Conservation (phyloP, 2,113 vertebrate genomes). For the Rattus rattus region DNA sequence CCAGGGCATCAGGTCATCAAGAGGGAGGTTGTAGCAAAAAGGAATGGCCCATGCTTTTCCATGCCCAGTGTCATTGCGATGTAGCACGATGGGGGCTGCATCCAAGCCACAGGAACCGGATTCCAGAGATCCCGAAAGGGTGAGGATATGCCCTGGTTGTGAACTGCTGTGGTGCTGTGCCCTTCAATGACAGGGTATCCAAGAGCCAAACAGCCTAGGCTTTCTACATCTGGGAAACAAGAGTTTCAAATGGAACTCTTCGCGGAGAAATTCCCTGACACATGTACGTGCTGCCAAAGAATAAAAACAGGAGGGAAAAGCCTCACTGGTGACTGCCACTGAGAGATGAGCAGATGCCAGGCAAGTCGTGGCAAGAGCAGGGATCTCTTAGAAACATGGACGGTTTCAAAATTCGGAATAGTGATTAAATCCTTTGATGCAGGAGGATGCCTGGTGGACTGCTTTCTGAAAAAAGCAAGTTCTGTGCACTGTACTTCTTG, state of each 20-base stretch:
- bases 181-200: neutral
- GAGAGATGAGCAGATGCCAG: neutral
- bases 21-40: neutral
- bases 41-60: neutral
- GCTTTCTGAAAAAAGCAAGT: neutral
- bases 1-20: neutral
- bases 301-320: neutral
- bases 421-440: neutral
- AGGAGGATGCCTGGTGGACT: neutral
- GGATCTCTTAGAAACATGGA: slow-evolving; percentile 16
- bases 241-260: neutral
- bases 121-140: neutral
- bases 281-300: neutral
- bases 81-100: neutral
- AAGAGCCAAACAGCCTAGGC: neutral
- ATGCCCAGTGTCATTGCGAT: no score
- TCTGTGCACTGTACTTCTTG: neutral
- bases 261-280: neutral
- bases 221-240: neutral
- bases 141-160: neutral
- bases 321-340: neutral
- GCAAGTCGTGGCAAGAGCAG: slow-evolving; percentile 31
- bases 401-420: slow-evolving; percentile 23
- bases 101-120: neutral
- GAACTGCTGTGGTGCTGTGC: neutral